Percentiles rank a stretch among this genome's conserved stretches.
phyloP scores from a whole-genome alignment of 1,140 invertebrate genomes.

The Bombus balteatus region DNA sequence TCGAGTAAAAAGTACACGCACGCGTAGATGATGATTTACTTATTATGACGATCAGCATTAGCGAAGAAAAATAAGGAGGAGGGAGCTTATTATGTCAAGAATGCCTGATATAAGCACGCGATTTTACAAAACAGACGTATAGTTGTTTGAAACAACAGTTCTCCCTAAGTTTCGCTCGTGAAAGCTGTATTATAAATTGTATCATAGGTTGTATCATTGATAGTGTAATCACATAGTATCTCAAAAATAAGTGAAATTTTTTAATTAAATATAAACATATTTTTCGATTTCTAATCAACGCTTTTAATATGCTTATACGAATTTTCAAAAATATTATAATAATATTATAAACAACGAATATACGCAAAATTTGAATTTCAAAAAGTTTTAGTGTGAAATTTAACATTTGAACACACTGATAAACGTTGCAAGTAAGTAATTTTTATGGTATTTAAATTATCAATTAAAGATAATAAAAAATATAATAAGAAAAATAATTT shows the following conservation, averaged over 20 bases:
- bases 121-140: slow-evolving; percentile 61
- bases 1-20: slow-evolving; percentile 17
- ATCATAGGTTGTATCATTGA: neutral
- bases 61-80: slow-evolving; percentile 58
- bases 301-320: neutral
- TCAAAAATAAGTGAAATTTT: neutral
- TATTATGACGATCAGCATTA: slow-evolving; percentile 25
- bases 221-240: neutral
- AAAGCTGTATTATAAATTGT: neutral
- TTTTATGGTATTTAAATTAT: neutral
- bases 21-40: slow-evolving; percentile 28
- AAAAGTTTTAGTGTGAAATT: neutral
- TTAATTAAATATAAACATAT: neutral
- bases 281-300: neutral
- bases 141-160: slow-evolving; percentile 61
- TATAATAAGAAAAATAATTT: neutral
- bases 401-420: neutral
- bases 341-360: neutral
- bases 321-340: neutral
- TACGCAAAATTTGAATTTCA: neutral
- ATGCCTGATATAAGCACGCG: slow-evolving; percentile 57
- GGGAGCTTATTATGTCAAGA: slow-evolving; percentile 63
- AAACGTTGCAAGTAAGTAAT: neutral
- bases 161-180: slow-evolving; percentile 28
- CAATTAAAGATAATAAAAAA: neutral